A percentile compares a stretch with the other conserved stretches of the same genome.
Evolutionary conservation across 1,140 invertebrate species (phyloP).

Genomic region (Cylas formicarius): DNA sequence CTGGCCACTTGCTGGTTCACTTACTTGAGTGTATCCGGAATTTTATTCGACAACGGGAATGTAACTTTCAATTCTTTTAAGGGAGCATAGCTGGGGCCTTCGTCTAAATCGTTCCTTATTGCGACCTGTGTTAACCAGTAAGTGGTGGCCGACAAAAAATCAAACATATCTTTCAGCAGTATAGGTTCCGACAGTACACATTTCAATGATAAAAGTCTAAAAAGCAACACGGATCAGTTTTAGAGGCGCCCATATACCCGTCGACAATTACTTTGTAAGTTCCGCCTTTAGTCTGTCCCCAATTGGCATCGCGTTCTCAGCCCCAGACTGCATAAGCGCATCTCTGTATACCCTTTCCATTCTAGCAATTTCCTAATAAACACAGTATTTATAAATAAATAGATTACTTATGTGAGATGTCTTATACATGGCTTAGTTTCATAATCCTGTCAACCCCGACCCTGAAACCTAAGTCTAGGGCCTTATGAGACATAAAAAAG

Average conservation of each 20-base stretch:
- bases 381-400: slow-evolving; percentile 5
- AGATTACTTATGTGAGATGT: background rate
- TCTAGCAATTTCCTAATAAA: slow-evolving; percentile 60
- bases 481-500: slow-evolving; percentile 83
- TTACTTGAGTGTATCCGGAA: slow-evolving; percentile 58
- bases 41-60: slow-evolving; percentile 58
- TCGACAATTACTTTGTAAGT: slow-evolving; percentile 47
- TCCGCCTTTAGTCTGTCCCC: slow-evolving; percentile 56
- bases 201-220: slow-evolving; percentile 58
- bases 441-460: slow-evolving; percentile 72
- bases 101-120: slow-evolving; percentile 35
- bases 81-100: slow-evolving; percentile 48
- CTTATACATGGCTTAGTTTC: slow-evolving; percentile 49
- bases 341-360: slow-evolving; percentile 67
- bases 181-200: slow-evolving; percentile 67
- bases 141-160: slow-evolving; percentile 73
- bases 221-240: slow-evolving; percentile 11
- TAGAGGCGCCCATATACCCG: too few species aligned
- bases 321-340: slow-evolving; percentile 43
- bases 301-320: slow-evolving; percentile 53
- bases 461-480: slow-evolving; percentile 74
- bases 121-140: slow-evolving; percentile 81
- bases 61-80: slow-evolving; percentile 47
- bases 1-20: background rate
- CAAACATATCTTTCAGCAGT: slow-evolving; percentile 57